Base-by-base conservation (phyloP, 2,797 vertebrate species). In the Catostomus latipinnis region DNA sequence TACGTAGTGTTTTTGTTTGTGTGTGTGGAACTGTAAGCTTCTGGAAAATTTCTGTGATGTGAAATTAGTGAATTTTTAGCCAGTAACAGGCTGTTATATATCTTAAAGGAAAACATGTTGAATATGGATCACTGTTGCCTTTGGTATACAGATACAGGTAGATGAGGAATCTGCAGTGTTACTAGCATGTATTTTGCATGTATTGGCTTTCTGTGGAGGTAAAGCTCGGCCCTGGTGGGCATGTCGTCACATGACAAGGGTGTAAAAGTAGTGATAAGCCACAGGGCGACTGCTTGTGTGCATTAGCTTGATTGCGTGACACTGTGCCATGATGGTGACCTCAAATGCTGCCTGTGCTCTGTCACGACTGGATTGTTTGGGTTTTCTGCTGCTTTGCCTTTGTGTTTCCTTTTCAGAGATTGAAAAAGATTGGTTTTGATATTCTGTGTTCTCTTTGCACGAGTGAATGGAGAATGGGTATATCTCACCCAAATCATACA, bases 231-330 rank as follows among this genome's bases (percentile, higher is more conserved):
- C 34, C 9, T 52, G 66, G 7, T 34, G 22, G 56, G 14, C 53
- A 6, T 61, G 1, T 61, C 12, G 53, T 75, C 80, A 76, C 5
- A 6, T 76, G 67, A 12, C 10, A 6, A 34, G 14, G 8, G 10
- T 60, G 14, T 18, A 78, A 52, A 78, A 50, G 63, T 56, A 74
- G 75, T 73, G 11, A 66, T 68, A 62, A 73, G 68, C 68, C 74
- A 69, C 66, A 70, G 46, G 63, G 60, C 52, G 13, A 14, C 76
- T 72, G 61, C 56, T 18, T 45, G n/a, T 58, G 49, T 78, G 49
- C 67, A 71, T 78, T 71, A 78, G 50, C 67, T 54, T 78, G 58
- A 71, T 78, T 71, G 48, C 1, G 13, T 67, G 46, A 80, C 45
- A 53, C 22, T 9, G 60, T 65, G 48, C 22, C 45, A 18, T 11